These are phyloP conservation scores for Caprella mutica DNA, from an alignment of 2,888 invertebrate genomes.

Conservation along the genomic window DNA sequence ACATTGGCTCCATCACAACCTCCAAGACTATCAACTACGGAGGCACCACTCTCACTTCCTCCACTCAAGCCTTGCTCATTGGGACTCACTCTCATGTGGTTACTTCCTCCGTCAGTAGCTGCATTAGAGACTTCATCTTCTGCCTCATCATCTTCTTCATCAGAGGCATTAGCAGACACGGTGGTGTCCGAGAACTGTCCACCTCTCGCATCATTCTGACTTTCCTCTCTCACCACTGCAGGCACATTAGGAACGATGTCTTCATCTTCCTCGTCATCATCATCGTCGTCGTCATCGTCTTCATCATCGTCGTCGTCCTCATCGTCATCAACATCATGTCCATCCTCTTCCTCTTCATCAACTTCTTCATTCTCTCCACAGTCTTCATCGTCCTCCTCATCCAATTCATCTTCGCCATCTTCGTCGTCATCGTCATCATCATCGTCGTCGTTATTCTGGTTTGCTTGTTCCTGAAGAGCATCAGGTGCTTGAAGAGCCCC, in stretches of 20 bases:
- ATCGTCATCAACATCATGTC: slow-evolving; percentile 3
- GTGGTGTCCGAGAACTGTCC: slow-evolving; percentile 67
- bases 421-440: slow-evolving; percentile 9
- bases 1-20: slow-evolving; percentile 73
- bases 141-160: slow-evolving; percentile 54
- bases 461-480: slow-evolving; percentile 21
- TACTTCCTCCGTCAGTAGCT: slow-evolving; percentile 83
- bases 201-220: slow-evolving; percentile 39
- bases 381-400: slow-evolving; percentile 8
- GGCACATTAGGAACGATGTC: neutral
- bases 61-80: slow-evolving; percentile 56
- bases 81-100: slow-evolving; percentile 60
- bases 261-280: slow-evolving; percentile 9
- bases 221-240: neutral
- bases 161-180: slow-evolving; percentile 77
- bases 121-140: slow-evolving; percentile 73
- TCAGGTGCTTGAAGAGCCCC: slow-evolving; percentile 28
- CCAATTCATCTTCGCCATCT: slow-evolving; percentile 1
- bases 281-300: slow-evolving; percentile 8
- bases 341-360: slow-evolving; percentile 5
- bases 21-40: slow-evolving; percentile 72
- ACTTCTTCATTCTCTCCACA: slow-evolving; percentile 5
- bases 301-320: slow-evolving; percentile 9
- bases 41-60: slow-evolving; percentile 81
- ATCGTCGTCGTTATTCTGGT: slow-evolving; percentile 2